A percentile compares a stretch with the other conserved stretches of the same genome.
These are phyloP conservation scores for Acholoe squamosa DNA, from an alignment of 2,888 invertebrate genomes.

Conservation along the genomic window DNA sequence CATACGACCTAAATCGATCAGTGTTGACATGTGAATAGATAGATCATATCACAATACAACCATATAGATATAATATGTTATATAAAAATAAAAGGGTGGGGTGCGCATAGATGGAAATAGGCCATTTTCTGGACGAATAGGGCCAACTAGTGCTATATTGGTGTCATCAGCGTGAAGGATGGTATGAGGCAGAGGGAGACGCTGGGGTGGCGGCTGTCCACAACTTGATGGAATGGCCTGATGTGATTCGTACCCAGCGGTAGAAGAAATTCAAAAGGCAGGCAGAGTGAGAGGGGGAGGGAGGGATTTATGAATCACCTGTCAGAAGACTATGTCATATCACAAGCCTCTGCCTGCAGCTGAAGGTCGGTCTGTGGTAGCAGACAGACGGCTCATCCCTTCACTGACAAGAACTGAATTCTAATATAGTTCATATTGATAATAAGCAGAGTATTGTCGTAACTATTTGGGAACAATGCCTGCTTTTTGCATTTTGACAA, in stretches of 20 bases:
- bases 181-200: background rate
- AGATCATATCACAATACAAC: too few species aligned
- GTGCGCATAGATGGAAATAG: too few species aligned
- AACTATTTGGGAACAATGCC: too few species aligned
- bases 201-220: background rate
- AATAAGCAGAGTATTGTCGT: too few species aligned
- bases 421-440: background rate
- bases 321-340: conserved; percentile 1
- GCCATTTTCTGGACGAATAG: too few species aligned
- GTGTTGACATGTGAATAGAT: too few species aligned
- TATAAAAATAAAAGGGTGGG: too few species aligned
- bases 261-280: conserved; percentile 5
- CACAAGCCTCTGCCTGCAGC: background rate
- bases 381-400: background rate
- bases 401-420: too few species aligned
- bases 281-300: background rate
- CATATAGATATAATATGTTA: too few species aligned
- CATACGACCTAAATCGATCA: too few species aligned
- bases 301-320: conserved; percentile 26
- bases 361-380: background rate
- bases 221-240: conserved; percentile 11
- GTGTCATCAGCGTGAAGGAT: background rate
- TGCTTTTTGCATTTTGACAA: too few species aligned
- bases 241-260: background rate
- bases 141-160: too few species aligned